phyloP scores from a whole-genome alignment of 37 sponge, comb jelly and placozoan species.

The Mnemiopsis leidyi region DNA sequence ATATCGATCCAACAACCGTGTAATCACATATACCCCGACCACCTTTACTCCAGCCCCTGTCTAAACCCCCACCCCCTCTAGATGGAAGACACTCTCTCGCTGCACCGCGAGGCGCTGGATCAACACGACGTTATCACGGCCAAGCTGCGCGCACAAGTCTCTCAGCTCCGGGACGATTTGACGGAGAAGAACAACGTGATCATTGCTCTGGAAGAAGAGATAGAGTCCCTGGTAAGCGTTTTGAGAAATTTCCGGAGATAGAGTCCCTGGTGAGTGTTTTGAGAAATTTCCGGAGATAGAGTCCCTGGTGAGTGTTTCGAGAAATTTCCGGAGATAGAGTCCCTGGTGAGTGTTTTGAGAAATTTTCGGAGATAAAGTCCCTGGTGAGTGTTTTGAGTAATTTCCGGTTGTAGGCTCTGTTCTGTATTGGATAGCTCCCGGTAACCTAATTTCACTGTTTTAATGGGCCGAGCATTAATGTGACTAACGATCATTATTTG shows the following conservation, averaged over 20 bases:
- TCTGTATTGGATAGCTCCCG: too few relatives aligned
- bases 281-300: background rate
- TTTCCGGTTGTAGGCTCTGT: too few relatives aligned
- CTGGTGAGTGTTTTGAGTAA: background rate
- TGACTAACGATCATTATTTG: too few relatives aligned
- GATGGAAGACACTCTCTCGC: background rate
- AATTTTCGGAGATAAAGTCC: background rate
- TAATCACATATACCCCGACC: too few relatives aligned
- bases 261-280: background rate
- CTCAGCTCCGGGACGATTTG: slow-evolving; percentile 3
- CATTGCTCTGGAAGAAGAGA: slow-evolving; percentile 3
- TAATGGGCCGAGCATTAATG: too few relatives aligned
- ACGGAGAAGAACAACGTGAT: slow-evolving; percentile 44
- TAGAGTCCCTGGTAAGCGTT: slow-evolving; percentile 14
- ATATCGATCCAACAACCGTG: too few relatives aligned
- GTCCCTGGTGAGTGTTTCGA: background rate
- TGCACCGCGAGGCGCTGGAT: background rate
- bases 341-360: background rate
- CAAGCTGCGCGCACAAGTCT: background rate
- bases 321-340: background rate
- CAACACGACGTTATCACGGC: slow-evolving; percentile 21
- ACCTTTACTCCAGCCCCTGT: too few relatives aligned
- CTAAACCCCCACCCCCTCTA: background rate
- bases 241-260: slow-evolving; percentile 22
- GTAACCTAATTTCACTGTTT: too few relatives aligned